These are phyloP conservation scores for Synergus japonicus DNA, from an alignment of 2,888 invertebrate species.

Conservation along the genomic window DNA sequence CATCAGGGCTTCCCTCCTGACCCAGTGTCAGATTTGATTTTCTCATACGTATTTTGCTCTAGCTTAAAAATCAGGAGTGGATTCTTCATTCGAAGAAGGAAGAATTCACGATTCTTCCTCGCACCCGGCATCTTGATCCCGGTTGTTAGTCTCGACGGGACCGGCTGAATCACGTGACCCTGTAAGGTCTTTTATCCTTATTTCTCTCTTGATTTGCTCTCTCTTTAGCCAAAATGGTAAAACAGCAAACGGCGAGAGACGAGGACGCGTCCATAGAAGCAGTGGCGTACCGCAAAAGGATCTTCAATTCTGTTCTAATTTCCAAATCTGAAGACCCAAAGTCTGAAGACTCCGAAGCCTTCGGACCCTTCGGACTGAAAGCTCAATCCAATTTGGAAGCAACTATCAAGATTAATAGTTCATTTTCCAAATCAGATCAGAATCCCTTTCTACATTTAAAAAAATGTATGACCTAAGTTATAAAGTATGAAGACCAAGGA, in stretches of 20 bases:
- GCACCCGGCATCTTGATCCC: constrained; percentile 60
- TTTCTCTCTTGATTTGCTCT: constrained; percentile 41
- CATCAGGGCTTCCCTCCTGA: background rate
- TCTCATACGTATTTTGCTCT: background rate
- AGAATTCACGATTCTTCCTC: constrained; percentile 44
- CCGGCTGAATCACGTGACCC: constrained; percentile 68
- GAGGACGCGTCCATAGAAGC: constrained; percentile 47
- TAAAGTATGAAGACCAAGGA: too few relatives aligned
- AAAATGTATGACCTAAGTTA: too few relatives aligned
- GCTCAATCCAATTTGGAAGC: background rate
- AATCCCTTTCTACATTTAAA: too few relatives aligned
- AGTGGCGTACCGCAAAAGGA: constrained; percentile 34
- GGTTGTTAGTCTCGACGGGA: constrained; percentile 61
- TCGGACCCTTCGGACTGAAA: background rate
- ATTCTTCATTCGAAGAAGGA: background rate
- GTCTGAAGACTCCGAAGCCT: background rate
- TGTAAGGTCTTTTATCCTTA: constrained; percentile 48
- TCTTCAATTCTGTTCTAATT: background rate
- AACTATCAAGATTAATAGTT: background rate
- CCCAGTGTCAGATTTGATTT: background rate
- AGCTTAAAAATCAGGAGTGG: constrained; percentile 8
- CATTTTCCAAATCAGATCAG: too few relatives aligned
- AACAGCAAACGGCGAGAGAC: constrained; percentile 34
- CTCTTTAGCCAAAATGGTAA: constrained; percentile 45
- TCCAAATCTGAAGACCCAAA: background rate